phyloP scores from a whole-genome alignment of 2,888 invertebrate genomes.

The Camponotus fellah region DNA sequence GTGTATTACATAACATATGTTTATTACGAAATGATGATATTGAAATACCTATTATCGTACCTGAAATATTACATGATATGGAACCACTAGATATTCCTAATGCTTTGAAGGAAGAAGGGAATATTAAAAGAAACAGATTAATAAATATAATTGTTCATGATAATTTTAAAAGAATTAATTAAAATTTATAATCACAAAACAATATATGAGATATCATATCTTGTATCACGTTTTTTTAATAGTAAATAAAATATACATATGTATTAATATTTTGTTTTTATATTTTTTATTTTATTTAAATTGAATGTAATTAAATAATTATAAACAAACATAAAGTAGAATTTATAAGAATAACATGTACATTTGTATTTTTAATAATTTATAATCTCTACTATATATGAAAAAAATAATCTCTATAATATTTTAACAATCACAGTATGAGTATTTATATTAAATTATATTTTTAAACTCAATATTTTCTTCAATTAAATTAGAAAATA shows the following conservation, averaged over 20 bases:
- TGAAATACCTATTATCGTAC: slow-evolving; percentile 21
- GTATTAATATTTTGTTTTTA: too few relatives aligned
- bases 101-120: background rate
- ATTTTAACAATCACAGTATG: too few relatives aligned
- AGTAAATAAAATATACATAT: too few relatives aligned
- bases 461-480: too few relatives aligned
- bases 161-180: slow-evolving; percentile 11
- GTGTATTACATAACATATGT: slow-evolving; percentile 53
- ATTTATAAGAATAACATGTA: too few relatives aligned
- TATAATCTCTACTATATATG: background rate
- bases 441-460: too few relatives aligned
- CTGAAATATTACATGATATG: slow-evolving; percentile 7
- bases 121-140: slow-evolving; percentile 16
- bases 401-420: too few relatives aligned
- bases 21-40: slow-evolving; percentile 35
- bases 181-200: background rate
- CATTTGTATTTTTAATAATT: background rate
- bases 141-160: slow-evolving; percentile 14
- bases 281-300: too few relatives aligned
- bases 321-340: too few relatives aligned
- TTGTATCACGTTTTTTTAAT: too few relatives aligned
- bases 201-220: background rate
- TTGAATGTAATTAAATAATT: too few relatives aligned
- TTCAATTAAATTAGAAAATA: too few relatives aligned
- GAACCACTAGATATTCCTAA: background rate